Base-by-base conservation (phyloP, 1,140 invertebrate species). In the Oscheius sp. region DNA sequence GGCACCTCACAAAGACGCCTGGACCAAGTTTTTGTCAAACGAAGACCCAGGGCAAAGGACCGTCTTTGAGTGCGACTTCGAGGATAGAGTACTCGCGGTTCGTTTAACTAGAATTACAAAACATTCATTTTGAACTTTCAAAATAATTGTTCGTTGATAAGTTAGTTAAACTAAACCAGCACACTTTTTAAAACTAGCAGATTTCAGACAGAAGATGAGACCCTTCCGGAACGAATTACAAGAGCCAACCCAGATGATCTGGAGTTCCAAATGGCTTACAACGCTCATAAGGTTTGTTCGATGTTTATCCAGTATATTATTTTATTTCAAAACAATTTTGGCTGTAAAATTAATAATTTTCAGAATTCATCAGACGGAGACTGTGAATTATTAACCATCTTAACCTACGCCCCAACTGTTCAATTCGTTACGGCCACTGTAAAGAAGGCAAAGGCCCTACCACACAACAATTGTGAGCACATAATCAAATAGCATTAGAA, bases 341-440 rank as follows among this genome's bases (percentile, higher is more conserved):
- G 55, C 7, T 68, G 35, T 55, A 29, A 55, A 38, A n/a, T n/a
- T n/a, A n/a, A n/a, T n/a, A 10, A 3, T 26, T 26, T 59, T 68
- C 46, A 59, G 59, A n/a, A n/a, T 46, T 35, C 29, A 10, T 35
- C n/a, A 31, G 69, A 20, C 26, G 58, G 29, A n/a, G 70, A 72
- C n/a, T 67, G 66, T 31, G 76, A 83, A 68, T 32, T 82, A n/a
- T 49, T 82, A 2, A 72, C 73, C 13, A 84, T 82, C 38, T 64
- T 82, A 18, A 82, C 81, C 10, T 75, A 80, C 38, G 75, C 79
- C 26, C 67, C 80, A 10, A 74, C 62, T 32, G 69, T 82, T 35
- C 82, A 82, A 52, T 82, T 83, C 62, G 69, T 82, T 1, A 83
- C 81, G n/a, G 63, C 79, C 15, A 84, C 81, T 10, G 74, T 82